Evolutionary conservation across 2,113 vertebrate species (phyloP).

Genomic region (Saccopteryx leptura): DNA sequence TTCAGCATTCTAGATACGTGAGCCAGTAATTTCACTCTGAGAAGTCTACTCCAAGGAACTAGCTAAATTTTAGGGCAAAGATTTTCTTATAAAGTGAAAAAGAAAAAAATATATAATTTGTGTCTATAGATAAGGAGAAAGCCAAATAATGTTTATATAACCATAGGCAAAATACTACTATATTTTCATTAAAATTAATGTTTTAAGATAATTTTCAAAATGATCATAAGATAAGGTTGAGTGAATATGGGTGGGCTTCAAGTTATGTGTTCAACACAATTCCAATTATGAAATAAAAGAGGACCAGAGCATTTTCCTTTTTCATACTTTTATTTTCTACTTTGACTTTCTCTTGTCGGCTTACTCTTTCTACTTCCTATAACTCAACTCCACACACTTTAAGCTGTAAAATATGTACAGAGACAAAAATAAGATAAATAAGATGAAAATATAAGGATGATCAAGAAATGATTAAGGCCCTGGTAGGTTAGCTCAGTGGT

Average conservation of each 20-base stretch:
- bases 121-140: not conserved
- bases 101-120: conserved; percentile 25
- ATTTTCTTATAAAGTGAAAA: conserved; percentile 58
- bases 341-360: not conserved
- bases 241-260: not conserved
- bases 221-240: not conserved
- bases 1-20: not conserved
- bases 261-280: not conserved
- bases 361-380: not conserved
- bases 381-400: not conserved
- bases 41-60: not conserved
- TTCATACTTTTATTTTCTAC: not conserved
- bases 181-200: conserved; percentile 4
- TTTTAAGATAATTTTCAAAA: conserved; percentile 36
- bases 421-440: not conserved
- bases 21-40: not conserved
- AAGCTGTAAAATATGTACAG: not conserved
- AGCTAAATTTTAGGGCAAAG: not conserved
- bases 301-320: not conserved
- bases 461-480: not conserved
- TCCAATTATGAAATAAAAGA: not conserved
- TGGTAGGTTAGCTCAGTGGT: no score
- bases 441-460: not conserved
- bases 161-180: not conserved
- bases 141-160: not conserved